Evolutionary conservation across 2,113 vertebrate species (phyloP), one percentile per base, ranked within the genome.

Genomic region (Vireo altiloquus): DNA sequence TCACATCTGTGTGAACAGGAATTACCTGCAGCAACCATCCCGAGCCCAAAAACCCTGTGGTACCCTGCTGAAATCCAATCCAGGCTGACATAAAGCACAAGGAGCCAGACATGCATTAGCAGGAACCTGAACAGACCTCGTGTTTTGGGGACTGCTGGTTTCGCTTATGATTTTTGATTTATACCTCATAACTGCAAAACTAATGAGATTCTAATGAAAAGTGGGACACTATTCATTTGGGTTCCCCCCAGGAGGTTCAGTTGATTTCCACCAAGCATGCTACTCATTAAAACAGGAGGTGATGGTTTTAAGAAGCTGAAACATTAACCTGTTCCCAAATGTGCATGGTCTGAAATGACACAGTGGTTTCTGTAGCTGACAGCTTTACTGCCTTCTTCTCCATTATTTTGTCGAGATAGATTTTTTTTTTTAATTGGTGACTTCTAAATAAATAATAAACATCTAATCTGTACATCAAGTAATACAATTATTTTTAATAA

Each of bases 231-330:
- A 74, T 42, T 88, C 42, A 83, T 74, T 96, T 90, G 50, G 35
- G 69, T 37, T 27, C 6, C 42, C 82, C 75, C 30, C 68, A 71
- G 84, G 74, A 85, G 71, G 66, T 49, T 85, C 9, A 6, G 40
- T 30, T 82, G 37, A 61, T 93, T 93, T 87, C 80, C 75, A 93
- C 35, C 28, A 28, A 76, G 54, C 37, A 61, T 13, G 71, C 46
- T 93, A 39, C 88, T 95, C 82, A 95, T 90, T 94, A 90, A 92
- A 94, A 93, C 46, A 65, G 70, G 88, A 94, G 94, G 88, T 82
- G 46, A 91, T 35, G 25, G 37, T 69, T 90, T 92, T 82, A 72
- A 90, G 90, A 64, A 95, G 53, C 82, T 50, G 59, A 37, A 85
- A 69, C 57, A 64, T 21, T 66, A 87, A 95, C 85, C 90, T 93